Percentiles rank a stretch among this genome's conserved stretches.
phyloP scores from a whole-genome alignment of 1,140 invertebrate genomes.

The Drosophila grimshawi region DNA sequence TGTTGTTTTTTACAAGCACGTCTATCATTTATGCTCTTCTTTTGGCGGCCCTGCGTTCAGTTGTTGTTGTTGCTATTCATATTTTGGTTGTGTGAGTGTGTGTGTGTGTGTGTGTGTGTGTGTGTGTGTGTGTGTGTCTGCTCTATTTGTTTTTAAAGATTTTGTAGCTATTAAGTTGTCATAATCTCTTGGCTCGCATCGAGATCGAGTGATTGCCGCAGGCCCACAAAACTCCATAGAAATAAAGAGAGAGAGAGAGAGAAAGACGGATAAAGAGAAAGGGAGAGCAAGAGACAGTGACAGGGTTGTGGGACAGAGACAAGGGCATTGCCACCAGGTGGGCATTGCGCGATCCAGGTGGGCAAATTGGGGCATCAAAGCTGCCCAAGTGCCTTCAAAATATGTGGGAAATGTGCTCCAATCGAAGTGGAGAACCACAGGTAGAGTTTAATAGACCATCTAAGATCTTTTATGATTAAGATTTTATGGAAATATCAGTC shows the following conservation, averaged over 20 bases:
- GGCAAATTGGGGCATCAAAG: conserved; percentile 40
- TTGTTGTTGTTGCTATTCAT: conserved; percentile 55
- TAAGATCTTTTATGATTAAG: neutral
- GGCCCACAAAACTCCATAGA: conserved; percentile 17
- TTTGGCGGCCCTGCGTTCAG: conserved; percentile 51
- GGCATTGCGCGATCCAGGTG: conserved; percentile 40
- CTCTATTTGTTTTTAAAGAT: conserved; percentile 74
- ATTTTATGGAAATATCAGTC: neutral
- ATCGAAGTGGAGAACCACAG: conserved; percentile 12
- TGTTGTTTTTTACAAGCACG: conserved; percentile 67
- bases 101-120: conserved; percentile 54
- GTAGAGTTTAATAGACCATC: neutral
- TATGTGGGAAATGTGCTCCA: conserved; percentile 9
- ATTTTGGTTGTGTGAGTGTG: conserved; percentile 50
- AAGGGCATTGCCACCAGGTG: conserved; percentile 47
- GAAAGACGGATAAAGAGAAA: neutral
- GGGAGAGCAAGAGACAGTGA: neutral
- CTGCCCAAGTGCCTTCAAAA: neutral
- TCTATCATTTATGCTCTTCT: conserved; percentile 66
- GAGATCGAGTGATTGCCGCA: conserved; percentile 55
- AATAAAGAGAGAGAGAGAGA: neutral
- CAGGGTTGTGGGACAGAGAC: neutral
- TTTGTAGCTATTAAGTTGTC: conserved; percentile 79
- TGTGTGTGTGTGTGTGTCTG: conserved; percentile 54
- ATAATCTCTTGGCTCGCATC: conserved; percentile 61